A percentile compares a stretch with the other conserved stretches of the same genome.
phyloP scores from a whole-genome alignment of 2,797 vertebrate genomes.

The Acestrorhynchus altus region DNA sequence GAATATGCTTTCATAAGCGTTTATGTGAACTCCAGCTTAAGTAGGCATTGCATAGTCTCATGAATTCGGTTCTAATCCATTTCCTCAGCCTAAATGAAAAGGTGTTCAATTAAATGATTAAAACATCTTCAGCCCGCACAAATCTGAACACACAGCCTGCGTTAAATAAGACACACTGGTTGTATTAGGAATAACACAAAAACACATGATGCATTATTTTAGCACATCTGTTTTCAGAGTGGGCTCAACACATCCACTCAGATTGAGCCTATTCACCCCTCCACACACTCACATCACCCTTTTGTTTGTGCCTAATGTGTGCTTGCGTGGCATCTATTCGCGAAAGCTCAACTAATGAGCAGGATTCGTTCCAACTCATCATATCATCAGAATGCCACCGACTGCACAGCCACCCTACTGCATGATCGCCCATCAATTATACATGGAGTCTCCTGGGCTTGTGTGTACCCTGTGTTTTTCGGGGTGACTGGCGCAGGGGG shows the following conservation, averaged over 20 bases:
- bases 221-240: background rate
- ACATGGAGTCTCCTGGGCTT: constrained; percentile 73
- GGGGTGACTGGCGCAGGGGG: constrained; percentile 64
- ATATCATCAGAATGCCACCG: constrained; percentile 68
- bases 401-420: constrained; percentile 70
- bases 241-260: background rate
- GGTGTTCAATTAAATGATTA: too few relatives aligned
- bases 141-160: background rate
- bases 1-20: too few relatives aligned
- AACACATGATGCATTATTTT: background rate
- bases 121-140: background rate
- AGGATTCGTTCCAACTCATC: constrained; percentile 73
- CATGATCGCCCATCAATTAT: constrained; percentile 82
- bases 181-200: background rate
- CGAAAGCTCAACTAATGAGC: background rate
- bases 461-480: constrained; percentile 66
- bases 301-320: background rate
- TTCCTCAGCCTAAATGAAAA: too few relatives aligned
- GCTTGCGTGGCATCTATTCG: background rate
- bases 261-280: background rate
- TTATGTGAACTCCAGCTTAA: too few relatives aligned
- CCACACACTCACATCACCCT: background rate
- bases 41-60: too few relatives aligned
- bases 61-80: too few relatives aligned
- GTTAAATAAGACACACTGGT: background rate